Percentiles rank a stretch among this genome's conserved stretches.
Conservation (phyloP, 1,140 invertebrate species). For the Pseudomyrmex concolor region DNA sequence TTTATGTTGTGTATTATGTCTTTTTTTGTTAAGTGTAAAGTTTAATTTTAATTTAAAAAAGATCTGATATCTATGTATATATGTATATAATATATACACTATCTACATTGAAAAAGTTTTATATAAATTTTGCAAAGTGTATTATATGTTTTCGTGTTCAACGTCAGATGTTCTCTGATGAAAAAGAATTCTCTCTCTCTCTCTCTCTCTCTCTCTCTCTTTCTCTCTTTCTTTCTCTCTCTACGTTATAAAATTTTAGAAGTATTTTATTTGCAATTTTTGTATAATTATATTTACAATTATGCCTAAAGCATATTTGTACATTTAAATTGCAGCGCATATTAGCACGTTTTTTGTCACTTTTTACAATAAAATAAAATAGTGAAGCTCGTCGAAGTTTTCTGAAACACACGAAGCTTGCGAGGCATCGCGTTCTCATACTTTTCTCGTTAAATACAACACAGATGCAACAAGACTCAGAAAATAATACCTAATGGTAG, state of each 20-base stretch:
- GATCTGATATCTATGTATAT: constrained; percentile 5
- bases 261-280: neutral
- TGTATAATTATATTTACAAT: too few relatives aligned
- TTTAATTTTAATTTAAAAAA: constrained; percentile 29
- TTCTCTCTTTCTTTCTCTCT: neutral
- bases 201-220: too few relatives aligned
- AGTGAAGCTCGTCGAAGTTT: constrained; percentile 20
- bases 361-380: neutral
- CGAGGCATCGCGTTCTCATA: constrained; percentile 14
- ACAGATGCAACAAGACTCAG: constrained; percentile 6
- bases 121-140: constrained; percentile 23
- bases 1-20: neutral
- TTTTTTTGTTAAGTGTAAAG: neutral
- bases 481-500: constrained; percentile 50
- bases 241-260: neutral
- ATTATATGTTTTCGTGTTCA: neutral
- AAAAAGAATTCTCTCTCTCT: neutral
- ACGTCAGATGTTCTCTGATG: constrained; percentile 14
- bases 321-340: too few relatives aligned
- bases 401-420: neutral
- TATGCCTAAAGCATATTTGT: too few relatives aligned
- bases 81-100: too few relatives aligned
- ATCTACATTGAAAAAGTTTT: neutral
- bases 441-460: constrained; percentile 26
- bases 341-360: neutral